A percentile compares a stretch with the other conserved stretches of the same genome.
phyloP scores from a whole-genome alignment of 1,140 invertebrate genomes.

The Pygmarrhopalites habei region DNA sequence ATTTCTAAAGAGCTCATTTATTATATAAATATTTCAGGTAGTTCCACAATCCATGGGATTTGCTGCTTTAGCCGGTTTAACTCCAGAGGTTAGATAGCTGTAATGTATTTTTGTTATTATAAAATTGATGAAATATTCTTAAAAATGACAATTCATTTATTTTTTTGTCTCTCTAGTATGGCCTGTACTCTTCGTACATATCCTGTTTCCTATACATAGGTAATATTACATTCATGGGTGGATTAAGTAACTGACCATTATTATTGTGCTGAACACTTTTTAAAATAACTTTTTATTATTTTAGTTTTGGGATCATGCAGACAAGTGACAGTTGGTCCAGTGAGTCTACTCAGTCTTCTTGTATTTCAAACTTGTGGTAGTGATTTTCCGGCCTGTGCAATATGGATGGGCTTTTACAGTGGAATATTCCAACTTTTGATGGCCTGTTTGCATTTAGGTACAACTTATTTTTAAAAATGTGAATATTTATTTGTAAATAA shows the following conservation, averaged over 20 bases:
- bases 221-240: too few species aligned
- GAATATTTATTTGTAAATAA: not conserved
- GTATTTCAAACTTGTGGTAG: constrained; percentile 33
- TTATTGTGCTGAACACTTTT: too few species aligned
- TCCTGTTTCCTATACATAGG: constrained; percentile 88
- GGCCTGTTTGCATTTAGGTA: constrained; percentile 30
- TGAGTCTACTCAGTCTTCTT: constrained; percentile 23
- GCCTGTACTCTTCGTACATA: constrained; percentile 85
- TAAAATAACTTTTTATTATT: too few species aligned
- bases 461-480: too few species aligned
- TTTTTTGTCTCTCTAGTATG: constrained; percentile 58
- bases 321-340: constrained; percentile 74
- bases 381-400: constrained; percentile 25
- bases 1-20: too few species aligned
- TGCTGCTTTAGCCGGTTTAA: constrained; percentile 55
- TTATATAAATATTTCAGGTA: too few species aligned
- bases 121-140: not conserved
- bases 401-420: constrained; percentile 28
- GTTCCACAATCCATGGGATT: constrained; percentile 65
- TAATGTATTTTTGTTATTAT: constrained; percentile 10
- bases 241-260: too few species aligned
- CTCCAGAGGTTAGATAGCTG: constrained; percentile 48
- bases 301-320: constrained; percentile 80
- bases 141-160: not conserved
- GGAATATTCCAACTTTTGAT: constrained; percentile 36